phyloP scores from a whole-genome alignment of 2,888 invertebrate species.

The Drosophila trichaetosa region DNA sequence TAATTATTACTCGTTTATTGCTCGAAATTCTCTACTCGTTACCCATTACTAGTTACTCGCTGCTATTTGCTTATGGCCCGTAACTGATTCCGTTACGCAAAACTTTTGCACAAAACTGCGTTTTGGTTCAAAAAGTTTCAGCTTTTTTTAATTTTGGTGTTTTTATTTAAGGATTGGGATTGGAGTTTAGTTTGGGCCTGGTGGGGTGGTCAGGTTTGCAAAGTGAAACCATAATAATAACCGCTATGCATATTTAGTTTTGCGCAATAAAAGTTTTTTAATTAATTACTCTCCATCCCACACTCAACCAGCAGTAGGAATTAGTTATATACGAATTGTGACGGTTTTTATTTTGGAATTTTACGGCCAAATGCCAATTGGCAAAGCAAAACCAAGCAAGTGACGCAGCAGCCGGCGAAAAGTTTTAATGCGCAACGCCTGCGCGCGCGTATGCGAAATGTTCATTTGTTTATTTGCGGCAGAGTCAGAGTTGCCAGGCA shows the following conservation, averaged over 20 bases:
- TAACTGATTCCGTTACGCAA: slow-evolving; percentile 8
- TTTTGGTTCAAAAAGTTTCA: slow-evolving; percentile 40
- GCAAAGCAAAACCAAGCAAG: slow-evolving; percentile 35
- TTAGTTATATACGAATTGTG: slow-evolving; percentile 36
- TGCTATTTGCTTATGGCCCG: background rate
- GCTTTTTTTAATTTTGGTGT: background rate
- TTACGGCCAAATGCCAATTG: slow-evolving; percentile 41
- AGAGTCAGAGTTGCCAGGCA: slow-evolving; percentile 48
- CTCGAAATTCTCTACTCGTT: background rate
- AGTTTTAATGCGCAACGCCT: slow-evolving; percentile 59
- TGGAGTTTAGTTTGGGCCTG: background rate
- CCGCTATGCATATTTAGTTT: slow-evolving; percentile 75
- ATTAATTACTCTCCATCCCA: slow-evolving; percentile 56
- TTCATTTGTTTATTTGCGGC: slow-evolving; percentile 34
- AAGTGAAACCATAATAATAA: slow-evolving; percentile 69
- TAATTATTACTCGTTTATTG: background rate
- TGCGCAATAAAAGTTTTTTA: slow-evolving; percentile 70
- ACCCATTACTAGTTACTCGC: slow-evolving; percentile 6
- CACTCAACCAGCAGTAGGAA: slow-evolving; percentile 3
- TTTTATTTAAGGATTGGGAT: background rate
- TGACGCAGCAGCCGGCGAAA: slow-evolving; percentile 43
- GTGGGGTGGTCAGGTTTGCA: slow-evolving; percentile 35
- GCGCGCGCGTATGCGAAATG: slow-evolving; percentile 52
- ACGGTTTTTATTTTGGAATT: slow-evolving; percentile 21
- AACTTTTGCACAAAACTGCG: slow-evolving; percentile 37